These are phyloP conservation scores for Iphiclides podalirius DNA, from an alignment of 2,888 invertebrate species.

Conservation along the genomic window DNA sequence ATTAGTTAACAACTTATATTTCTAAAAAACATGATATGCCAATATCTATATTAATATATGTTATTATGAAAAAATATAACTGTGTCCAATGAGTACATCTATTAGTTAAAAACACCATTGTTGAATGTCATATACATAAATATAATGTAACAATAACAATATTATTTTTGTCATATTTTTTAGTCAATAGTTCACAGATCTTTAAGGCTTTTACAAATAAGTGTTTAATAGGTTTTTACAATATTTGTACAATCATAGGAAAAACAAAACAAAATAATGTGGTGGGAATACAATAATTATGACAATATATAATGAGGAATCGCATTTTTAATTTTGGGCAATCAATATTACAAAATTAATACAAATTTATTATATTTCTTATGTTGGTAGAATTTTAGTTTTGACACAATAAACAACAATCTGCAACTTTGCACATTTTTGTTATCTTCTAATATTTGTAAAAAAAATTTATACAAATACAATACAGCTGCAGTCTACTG, in stretches of 20 bases:
- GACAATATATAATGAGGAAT: conserved; percentile 21
- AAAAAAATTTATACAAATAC: no score
- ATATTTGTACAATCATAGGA: neutral
- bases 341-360: no score
- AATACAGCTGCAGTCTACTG: no score
- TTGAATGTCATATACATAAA: neutral
- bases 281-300: conserved; percentile 24
- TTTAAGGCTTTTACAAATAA: conserved; percentile 40
- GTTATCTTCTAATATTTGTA: no score
- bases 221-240: conserved; percentile 17
- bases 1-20: conserved; percentile 60
- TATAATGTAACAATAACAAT: neutral
- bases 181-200: conserved; percentile 52
- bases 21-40: conserved; percentile 75
- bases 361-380: no score
- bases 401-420: no score
- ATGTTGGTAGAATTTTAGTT: no score
- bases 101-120: conserved; percentile 19
- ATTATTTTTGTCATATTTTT: conserved; percentile 50
- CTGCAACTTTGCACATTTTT: no score
- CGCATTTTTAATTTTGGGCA: no score
- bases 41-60: conserved; percentile 45
- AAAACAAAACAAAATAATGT: conserved; percentile 24
- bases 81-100: conserved; percentile 32
- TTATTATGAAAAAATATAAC: conserved; percentile 55